These are phyloP conservation scores for Boloria euphrosyne DNA, from an alignment of 2,888 invertebrate genomes.

Conservation along the genomic window DNA sequence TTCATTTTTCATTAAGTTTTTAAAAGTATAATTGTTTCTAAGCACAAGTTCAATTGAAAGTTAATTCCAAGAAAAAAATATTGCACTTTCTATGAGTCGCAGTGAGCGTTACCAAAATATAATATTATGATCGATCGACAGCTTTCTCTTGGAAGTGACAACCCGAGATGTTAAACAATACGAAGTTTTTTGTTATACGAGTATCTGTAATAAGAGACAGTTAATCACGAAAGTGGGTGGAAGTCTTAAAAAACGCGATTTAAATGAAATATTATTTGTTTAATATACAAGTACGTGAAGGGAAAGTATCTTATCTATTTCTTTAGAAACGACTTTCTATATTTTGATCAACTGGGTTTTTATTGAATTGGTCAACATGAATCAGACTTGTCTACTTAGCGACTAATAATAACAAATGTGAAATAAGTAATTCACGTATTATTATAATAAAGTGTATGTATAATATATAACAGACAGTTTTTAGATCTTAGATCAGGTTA, in stretches of 20 bases:
- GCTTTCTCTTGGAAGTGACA: conserved; percentile 42
- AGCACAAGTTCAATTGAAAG: conserved; percentile 15
- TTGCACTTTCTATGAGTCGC: conserved; percentile 53
- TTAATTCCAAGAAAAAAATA: conserved; percentile 16
- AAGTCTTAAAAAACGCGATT: conserved; percentile 18
- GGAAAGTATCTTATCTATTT: conserved; percentile 9
- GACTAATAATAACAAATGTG: no score
- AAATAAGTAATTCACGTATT: no score
- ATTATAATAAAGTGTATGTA: no score
- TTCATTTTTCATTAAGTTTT: neutral
- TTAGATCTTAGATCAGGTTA: no score
- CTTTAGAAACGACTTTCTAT: neutral
- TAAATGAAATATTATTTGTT: conserved; percentile 24
- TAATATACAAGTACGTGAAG: conserved; percentile 7
- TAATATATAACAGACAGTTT: no score
- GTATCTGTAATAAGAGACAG: conserved; percentile 25
- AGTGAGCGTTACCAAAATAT: conserved; percentile 50
- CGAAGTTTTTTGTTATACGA: conserved; percentile 30
- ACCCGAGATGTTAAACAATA: conserved; percentile 37
- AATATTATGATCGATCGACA: conserved; percentile 39
- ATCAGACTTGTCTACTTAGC: no score
- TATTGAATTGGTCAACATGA: neutral
- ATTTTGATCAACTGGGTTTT: neutral
- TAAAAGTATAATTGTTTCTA: neutral
- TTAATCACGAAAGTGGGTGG: conserved; percentile 35